These are phyloP conservation scores for Drosophila pallidifrons DNA, from an alignment of 1,140 invertebrate species.

Conservation along the genomic window DNA sequence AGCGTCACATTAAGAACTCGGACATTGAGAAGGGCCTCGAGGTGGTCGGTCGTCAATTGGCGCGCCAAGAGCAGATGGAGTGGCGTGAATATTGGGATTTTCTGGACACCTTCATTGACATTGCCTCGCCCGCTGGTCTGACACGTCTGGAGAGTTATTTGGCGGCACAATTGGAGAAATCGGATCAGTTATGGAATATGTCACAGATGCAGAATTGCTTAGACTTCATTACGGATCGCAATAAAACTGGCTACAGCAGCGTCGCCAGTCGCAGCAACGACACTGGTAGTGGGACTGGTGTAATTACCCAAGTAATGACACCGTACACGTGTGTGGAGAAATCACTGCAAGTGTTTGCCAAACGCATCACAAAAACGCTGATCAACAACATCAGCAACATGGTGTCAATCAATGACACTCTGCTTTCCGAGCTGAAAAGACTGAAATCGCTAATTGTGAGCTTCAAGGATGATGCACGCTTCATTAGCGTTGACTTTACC, in stretches of 20 bases:
- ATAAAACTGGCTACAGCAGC: neutral
- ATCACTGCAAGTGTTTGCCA: conserved; percentile 89
- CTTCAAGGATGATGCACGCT: conserved; percentile 88
- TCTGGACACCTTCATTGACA: conserved; percentile 91
- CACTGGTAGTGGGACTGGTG: neutral
- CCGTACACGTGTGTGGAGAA: conserved; percentile 88
- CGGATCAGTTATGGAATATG: conserved; percentile 28
- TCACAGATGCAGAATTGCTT: conserved; percentile 49
- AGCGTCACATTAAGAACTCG: conserved; percentile 87
- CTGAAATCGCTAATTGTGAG: conserved; percentile 88
- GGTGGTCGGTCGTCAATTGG: conserved; percentile 91
- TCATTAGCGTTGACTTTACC: conserved; percentile 87
- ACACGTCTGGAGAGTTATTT: conserved; percentile 91
- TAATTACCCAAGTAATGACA: conserved; percentile 61
- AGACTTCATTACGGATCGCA: conserved; percentile 42
- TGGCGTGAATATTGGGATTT: conserved; percentile 98
- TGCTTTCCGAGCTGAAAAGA: conserved; percentile 88
- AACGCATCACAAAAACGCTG: conserved; percentile 87
- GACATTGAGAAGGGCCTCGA: conserved; percentile 95
- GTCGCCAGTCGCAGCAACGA: too few relatives aligned
- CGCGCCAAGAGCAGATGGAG: conserved; percentile 90
- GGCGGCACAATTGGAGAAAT: conserved; percentile 82
- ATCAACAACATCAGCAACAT: conserved; percentile 79
- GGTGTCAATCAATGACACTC: conserved; percentile 79
- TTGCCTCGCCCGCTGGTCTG: conserved; percentile 90